Percentiles rank a stretch among this genome's conserved stretches.
Conservation (phyloP, 2,888 invertebrate species). For the Sisyra nigra region DNA sequence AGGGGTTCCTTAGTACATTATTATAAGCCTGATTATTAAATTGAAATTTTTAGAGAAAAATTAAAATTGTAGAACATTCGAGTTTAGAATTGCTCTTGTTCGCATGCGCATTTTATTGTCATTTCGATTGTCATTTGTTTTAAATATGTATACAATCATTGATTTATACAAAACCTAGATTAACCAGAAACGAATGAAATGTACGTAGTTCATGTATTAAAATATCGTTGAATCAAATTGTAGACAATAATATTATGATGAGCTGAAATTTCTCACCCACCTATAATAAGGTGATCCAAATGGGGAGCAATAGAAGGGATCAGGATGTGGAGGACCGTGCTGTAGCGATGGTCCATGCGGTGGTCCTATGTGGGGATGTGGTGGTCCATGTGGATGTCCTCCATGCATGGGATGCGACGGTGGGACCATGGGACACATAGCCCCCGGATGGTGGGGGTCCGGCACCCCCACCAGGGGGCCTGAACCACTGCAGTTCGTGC, state of each 20-base stretch:
- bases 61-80: no score
- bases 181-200: no score
- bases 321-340: conserved; percentile 23
- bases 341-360: conserved; percentile 21
- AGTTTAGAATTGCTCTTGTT: no score
- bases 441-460: conserved; percentile 21
- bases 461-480: conserved; percentile 17
- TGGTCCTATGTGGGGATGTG: conserved; percentile 23
- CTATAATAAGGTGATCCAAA: conserved; percentile 40
- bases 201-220: no score
- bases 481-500: conserved; percentile 14
- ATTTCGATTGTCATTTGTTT: no score
- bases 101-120: no score
- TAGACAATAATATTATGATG: neutral
- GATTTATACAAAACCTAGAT: no score
- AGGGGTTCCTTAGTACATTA: no score
- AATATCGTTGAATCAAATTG: neutral
- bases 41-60: no score
- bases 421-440: conserved; percentile 22
- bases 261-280: conserved; percentile 21
- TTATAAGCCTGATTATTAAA: no score
- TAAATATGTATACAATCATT: no score
- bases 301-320: conserved; percentile 41
- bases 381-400: conserved; percentile 22
- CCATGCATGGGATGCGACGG: conserved; percentile 24